phyloP scores from a whole-genome alignment of 2,888 invertebrate genomes.

The Drosophila dives region DNA sequence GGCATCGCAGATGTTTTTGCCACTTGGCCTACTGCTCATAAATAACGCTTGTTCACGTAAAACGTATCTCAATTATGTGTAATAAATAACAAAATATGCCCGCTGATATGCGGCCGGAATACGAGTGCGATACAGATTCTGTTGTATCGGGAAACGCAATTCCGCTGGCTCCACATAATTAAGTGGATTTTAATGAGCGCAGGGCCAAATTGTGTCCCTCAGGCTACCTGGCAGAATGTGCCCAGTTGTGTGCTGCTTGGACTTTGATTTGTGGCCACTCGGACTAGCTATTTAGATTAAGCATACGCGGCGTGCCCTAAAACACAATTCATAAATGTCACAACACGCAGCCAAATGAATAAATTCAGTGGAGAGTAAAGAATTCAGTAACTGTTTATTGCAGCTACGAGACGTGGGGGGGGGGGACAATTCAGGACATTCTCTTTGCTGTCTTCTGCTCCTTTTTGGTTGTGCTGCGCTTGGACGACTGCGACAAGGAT shows the following conservation, averaged over 20 bases:
- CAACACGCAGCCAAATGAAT: slow-evolving; percentile 46
- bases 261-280: slow-evolving; percentile 63
- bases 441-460: slow-evolving; percentile 39
- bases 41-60: slow-evolving; percentile 49
- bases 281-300: slow-evolving; percentile 58
- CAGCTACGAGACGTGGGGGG: slow-evolving; percentile 48
- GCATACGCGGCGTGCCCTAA: slow-evolving; percentile 48
- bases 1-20: slow-evolving; percentile 22
- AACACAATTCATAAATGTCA: slow-evolving; percentile 67
- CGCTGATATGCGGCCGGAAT: slow-evolving; percentile 38
- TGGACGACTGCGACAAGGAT: slow-evolving; percentile 36
- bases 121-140: slow-evolving; percentile 18
- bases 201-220: slow-evolving; percentile 8
- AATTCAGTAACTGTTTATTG: slow-evolving; percentile 65
- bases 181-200: slow-evolving; percentile 78
- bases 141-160: slow-evolving; percentile 8
- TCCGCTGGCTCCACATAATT: slow-evolving; percentile 56
- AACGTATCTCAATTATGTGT: slow-evolving; percentile 68
- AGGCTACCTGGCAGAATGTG: slow-evolving; percentile 4
- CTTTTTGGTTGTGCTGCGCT: slow-evolving; percentile 63
- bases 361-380: slow-evolving; percentile 19
- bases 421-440: slow-evolving; percentile 45
- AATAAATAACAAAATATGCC: slow-evolving; percentile 69
- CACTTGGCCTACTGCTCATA: slow-evolving; percentile 27
- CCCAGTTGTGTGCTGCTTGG: slow-evolving; percentile 32